Evolutionary conservation across 2,888 invertebrate genomes (phyloP).

Genomic region (Rhimphoctona megacephalus): DNA sequence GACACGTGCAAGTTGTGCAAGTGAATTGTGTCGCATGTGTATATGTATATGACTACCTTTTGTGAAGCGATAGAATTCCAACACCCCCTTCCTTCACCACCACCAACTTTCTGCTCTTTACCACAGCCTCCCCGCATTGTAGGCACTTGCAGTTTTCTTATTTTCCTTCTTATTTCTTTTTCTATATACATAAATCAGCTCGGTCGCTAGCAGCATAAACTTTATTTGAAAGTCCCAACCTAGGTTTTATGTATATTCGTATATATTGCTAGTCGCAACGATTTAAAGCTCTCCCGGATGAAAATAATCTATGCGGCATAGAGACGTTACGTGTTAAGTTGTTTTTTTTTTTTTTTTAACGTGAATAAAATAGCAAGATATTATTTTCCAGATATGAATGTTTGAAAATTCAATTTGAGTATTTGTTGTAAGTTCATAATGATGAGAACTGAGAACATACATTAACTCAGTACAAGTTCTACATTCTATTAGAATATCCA

Average conservation of each 20-base stretch:
- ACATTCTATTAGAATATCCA: not conserved
- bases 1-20: conserved; percentile 61
- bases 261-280: conserved; percentile 47
- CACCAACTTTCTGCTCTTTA: conserved; percentile 43
- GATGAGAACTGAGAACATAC: not conserved
- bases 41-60: conserved; percentile 37
- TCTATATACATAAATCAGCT: conserved; percentile 76
- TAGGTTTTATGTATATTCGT: conserved; percentile 17
- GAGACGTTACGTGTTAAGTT: conserved; percentile 70
- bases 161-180: conserved; percentile 71
- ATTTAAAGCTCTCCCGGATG: conserved; percentile 73
- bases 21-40: conserved; percentile 32
- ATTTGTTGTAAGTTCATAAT: not conserved
- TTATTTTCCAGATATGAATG: conserved; percentile 20
- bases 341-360: conserved; percentile 67
- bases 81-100: not conserved
- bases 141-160: conserved; percentile 56
- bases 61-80: conserved; percentile 57
- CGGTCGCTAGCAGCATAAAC: conserved; percentile 76
- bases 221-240: conserved; percentile 79
- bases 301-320: conserved; percentile 77
- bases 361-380: conserved; percentile 60
- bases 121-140: conserved; percentile 35
- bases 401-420: not conserved
- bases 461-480: not conserved